phyloP scores from a whole-genome alignment of 2,888 invertebrate genomes.

The Callyntrura sp. region DNA sequence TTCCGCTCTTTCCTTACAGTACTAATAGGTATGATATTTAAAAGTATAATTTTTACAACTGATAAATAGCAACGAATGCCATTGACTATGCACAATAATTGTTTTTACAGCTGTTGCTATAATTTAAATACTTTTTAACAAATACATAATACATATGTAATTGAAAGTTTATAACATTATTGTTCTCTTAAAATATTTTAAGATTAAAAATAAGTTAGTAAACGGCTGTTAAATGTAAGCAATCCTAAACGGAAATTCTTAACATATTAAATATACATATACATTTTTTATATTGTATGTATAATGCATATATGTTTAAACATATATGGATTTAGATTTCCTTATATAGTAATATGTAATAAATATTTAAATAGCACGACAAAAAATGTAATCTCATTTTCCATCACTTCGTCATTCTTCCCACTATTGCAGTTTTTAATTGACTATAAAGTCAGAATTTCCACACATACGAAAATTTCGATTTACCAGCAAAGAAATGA shows the following conservation, averaged over 20 bases:
- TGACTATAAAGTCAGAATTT: too few species aligned
- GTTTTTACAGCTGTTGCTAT: not conserved
- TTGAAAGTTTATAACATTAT: not conserved
- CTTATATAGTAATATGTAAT: not conserved
- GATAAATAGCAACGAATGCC: not conserved
- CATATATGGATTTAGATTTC: not conserved
- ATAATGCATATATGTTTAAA: not conserved
- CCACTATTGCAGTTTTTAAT: too few species aligned
- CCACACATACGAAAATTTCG: too few species aligned
- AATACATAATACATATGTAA: not conserved
- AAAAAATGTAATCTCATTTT: conserved; percentile 64
- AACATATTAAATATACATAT: too few species aligned
- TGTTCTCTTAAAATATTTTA: not conserved
- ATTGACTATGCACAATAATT: not conserved
- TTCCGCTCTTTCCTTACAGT: not conserved
- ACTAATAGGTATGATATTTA: not conserved
- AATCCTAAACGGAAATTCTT: conserved; percentile 7
- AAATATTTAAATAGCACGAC: conserved; percentile 41
- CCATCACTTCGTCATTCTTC: conserved; percentile 27
- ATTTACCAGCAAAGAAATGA: too few species aligned
- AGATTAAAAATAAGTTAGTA: conserved; percentile 51
- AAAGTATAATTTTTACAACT: not conserved
- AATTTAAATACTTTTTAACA: not conserved
- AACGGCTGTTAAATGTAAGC: conserved; percentile 1
- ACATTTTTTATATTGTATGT: too few species aligned